Base-by-base conservation (phyloP, 2,797 vertebrate genomes). In the Balearica regulorum region DNA sequence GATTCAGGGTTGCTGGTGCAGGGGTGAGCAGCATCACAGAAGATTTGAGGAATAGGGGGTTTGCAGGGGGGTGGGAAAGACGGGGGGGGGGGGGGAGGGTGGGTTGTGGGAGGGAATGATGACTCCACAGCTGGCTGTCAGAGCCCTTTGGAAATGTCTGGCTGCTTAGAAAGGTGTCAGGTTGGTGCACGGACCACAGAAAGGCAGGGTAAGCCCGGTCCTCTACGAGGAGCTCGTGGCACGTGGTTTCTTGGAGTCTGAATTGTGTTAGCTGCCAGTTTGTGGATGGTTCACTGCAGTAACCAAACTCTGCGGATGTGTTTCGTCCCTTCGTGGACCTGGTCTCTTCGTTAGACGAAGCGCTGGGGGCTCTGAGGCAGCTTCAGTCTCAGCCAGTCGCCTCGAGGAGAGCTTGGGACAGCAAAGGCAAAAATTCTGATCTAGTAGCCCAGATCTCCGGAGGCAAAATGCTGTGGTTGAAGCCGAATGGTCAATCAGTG, bases 251-350 rank as follows among this genome's bases (percentile, higher is more conserved):
- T 72, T 16, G 7, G 90, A 49, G 70, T 61, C 61, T 60, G 58
- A 31, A 4, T 8, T 31, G 43, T 58, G 61, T 17, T 16, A 6
- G 62, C 58, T 85, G 68, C 41, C 75, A 46, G 79, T 88, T 33
- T 91, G 90, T 37, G 12, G 89, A 21, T 77, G 93, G 80, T 90
- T 95, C 87, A 51, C 84, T 92, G 62, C 94, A 85, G 96, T 51
- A 69, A 16, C 89, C 84, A 60, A 71, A 60, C 85, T 77, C 87
- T 65, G 57, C 5, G 11, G 68, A 28, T 43, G 58, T 64, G 43
- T 72, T 82, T 64, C n/a, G 72, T 48, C 83, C 39, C 85, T 85
- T 58, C 13, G 1, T 5, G 89, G 72, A 37, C 75, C 21, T 2
- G 2, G 28, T 60, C 70, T 37, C 82, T 76, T n/a, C 0, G 0